Conservation (phyloP, 2,888 invertebrate genomes). For the Alloscopus bannaensis region DNA sequence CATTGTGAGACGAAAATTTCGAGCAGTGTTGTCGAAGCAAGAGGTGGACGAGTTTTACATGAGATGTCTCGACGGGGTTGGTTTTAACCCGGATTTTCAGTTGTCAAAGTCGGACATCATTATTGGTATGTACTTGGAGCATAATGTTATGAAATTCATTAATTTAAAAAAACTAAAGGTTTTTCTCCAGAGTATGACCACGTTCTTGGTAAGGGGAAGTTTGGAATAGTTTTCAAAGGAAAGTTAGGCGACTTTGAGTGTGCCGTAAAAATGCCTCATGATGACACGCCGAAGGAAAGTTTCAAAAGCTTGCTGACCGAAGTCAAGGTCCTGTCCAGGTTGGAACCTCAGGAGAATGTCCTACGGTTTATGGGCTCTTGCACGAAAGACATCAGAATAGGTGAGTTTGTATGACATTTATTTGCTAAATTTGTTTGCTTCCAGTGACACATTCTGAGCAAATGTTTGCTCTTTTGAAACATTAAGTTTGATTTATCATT, state of each 20-base stretch:
- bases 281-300: neutral
- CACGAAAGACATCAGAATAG: conserved; percentile 4
- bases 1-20: too few relatives aligned
- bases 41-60: too few relatives aligned
- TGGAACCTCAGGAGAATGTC: conserved; percentile 6
- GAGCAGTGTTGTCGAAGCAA: too few relatives aligned
- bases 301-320: conserved; percentile 12
- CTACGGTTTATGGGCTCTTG: conserved; percentile 7
- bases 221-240: neutral
- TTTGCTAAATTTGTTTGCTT: neutral
- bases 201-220: neutral
- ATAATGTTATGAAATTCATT: too few relatives aligned
- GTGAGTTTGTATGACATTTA: neutral
- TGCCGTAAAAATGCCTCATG: conserved; percentile 1
- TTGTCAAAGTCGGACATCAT: too few relatives aligned
- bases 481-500: too few relatives aligned
- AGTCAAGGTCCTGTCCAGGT: conserved; percentile 12
- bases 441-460: neutral
- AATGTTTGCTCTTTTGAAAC: neutral
- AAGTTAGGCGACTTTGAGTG: neutral
- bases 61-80: too few relatives aligned
- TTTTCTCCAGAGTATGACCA: too few relatives aligned
- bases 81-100: too few relatives aligned
- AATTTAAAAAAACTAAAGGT: too few relatives aligned
- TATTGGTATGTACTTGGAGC: too few relatives aligned